Conservation (phyloP, 2,888 invertebrate species). For the Zootermopsis nevadensis region DNA sequence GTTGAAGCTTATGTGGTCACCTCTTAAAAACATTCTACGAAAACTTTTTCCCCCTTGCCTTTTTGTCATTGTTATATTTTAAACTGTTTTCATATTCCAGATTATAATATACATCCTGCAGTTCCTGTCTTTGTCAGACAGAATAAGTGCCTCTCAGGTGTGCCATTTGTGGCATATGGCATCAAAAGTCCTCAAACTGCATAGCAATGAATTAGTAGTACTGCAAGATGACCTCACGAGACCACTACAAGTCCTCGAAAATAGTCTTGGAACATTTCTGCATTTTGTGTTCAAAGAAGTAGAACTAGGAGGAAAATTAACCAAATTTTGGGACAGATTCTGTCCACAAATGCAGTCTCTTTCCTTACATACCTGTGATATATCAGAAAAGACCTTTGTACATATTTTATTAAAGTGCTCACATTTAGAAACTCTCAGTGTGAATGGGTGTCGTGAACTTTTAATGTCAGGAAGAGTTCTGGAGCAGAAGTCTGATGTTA, state of each 20-base stretch:
- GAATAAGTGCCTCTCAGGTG: constrained; percentile 73
- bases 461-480: constrained; percentile 80
- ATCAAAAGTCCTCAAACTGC: constrained; percentile 70
- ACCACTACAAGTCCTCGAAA: constrained; percentile 47
- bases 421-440: constrained; percentile 69
- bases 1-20: too few species aligned
- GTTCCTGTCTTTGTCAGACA: constrained; percentile 73
- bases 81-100: constrained; percentile 62
- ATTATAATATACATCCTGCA: constrained; percentile 73
- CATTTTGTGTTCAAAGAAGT: constrained; percentile 69
- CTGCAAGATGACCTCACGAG: constrained; percentile 56
- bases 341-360: constrained; percentile 70
- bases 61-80: too few species aligned
- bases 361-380: constrained; percentile 70
- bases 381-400: constrained; percentile 73
- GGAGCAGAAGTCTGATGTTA: constrained; percentile 70
- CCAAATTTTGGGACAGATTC: constrained; percentile 69
- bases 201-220: constrained; percentile 67
- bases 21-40: too few species aligned
- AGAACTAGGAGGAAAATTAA: constrained; percentile 66
- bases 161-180: constrained; percentile 76
- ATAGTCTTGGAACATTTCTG: constrained; percentile 58
- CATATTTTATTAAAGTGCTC: constrained; percentile 69
- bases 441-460: constrained; percentile 75
- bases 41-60: too few species aligned